A percentile compares a stretch with the other conserved stretches of the same genome.
These are phyloP conservation scores for Oscheius sp. DNA, from an alignment of 1,140 invertebrate species.

Conservation along the genomic window DNA sequence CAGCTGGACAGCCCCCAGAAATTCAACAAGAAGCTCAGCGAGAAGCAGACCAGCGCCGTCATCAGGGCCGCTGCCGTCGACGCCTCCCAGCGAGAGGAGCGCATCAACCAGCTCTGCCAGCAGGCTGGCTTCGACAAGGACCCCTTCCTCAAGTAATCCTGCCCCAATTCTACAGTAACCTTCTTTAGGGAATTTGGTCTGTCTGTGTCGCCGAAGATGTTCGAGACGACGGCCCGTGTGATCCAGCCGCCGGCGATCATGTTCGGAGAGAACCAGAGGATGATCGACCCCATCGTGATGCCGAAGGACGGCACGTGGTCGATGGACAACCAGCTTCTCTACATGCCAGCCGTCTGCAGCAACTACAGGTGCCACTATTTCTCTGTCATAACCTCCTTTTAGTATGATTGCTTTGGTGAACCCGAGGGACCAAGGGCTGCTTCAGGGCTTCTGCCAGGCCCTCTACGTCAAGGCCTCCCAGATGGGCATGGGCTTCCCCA, in stretches of 20 bases:
- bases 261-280: constrained; percentile 71
- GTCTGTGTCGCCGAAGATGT: constrained; percentile 92
- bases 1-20: constrained; percentile 55
- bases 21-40: constrained; percentile 52
- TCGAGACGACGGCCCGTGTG: constrained; percentile 93
- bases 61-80: constrained; percentile 49
- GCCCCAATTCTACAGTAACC: constrained; percentile 4
- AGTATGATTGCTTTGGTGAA: constrained; percentile 46
- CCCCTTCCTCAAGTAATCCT: constrained; percentile 8
- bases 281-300: constrained; percentile 32
- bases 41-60: constrained; percentile 46
- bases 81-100: constrained; percentile 49
- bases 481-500: constrained; percentile 48
- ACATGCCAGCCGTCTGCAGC: constrained; percentile 45
- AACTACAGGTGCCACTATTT: constrained; percentile 20
- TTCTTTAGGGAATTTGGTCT: constrained; percentile 66
- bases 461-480: constrained; percentile 36
- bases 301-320: constrained; percentile 51
- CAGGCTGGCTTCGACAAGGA: constrained; percentile 19
- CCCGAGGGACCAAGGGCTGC: constrained; percentile 37
- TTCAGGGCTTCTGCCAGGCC: constrained; percentile 46
- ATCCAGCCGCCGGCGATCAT: constrained; percentile 97
- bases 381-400: neutral
- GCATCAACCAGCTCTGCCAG: constrained; percentile 29
- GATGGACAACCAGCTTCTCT: constrained; percentile 46